A percentile compares a stretch with the other conserved stretches of the same genome.
Evolutionary conservation across 2,113 vertebrate species (phyloP).

Genomic region (Bubo blakistoni): DNA sequence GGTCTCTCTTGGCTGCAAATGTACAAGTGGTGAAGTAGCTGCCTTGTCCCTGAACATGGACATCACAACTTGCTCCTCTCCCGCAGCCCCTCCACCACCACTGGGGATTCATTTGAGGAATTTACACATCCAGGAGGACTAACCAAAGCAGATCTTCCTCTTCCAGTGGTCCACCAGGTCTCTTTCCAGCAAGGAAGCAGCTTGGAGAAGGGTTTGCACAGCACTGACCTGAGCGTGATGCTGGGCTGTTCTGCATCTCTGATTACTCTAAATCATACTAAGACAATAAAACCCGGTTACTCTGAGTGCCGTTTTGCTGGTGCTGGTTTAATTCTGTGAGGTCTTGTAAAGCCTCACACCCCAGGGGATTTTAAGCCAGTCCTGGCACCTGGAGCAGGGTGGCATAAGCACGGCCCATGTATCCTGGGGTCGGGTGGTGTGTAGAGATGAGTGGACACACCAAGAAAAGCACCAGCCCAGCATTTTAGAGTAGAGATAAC

Average conservation of each 20-base stretch:
- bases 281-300: too few relatives aligned
- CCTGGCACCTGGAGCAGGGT: not conserved
- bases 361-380: not conserved
- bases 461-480: not conserved
- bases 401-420: accelerated
- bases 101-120: not conserved
- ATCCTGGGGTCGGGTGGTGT: not conserved
- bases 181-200: not conserved
- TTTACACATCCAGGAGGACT: not conserved
- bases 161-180: not conserved
- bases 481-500: not conserved
- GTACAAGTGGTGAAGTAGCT: not conserved
- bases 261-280: not conserved
- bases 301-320: not conserved
- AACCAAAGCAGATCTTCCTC: not conserved
- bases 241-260: not conserved
- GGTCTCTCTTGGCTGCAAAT: not conserved
- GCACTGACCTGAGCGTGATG: accelerated
- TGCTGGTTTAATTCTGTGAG: not conserved
- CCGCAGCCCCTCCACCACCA: not conserved
- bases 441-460: too few relatives aligned
- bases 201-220: not conserved
- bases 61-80: not conserved
- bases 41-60: accelerated
- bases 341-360: not conserved